Percentiles rank a stretch among this genome's conserved stretches.
Conservation (phyloP, 2,888 invertebrate genomes). For the Crioceris asparagi region DNA sequence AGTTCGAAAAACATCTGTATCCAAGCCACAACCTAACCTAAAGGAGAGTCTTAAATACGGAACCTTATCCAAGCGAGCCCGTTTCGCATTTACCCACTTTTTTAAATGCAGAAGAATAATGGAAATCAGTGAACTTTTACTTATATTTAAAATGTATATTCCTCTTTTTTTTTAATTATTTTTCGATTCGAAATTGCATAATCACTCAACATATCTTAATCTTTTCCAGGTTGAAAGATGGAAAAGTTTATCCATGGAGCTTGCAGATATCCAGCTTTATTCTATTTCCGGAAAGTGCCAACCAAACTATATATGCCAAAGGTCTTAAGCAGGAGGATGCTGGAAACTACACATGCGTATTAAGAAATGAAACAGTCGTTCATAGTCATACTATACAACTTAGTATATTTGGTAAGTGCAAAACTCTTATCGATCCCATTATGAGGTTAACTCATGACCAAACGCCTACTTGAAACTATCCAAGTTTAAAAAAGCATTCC, state of each 20-base stretch:
- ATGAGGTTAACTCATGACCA: neutral
- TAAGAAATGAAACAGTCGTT: slow-evolving; percentile 59
- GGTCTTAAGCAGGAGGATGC: slow-evolving; percentile 52
- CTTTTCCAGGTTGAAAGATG: slow-evolving; percentile 61
- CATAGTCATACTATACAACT: slow-evolving; percentile 54
- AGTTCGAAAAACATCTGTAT: no score
- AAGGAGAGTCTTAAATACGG: no score
- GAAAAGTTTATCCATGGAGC: slow-evolving; percentile 65
- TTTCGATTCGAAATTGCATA: no score
- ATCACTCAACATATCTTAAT: slow-evolving; percentile 4
- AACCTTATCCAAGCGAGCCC: no score
- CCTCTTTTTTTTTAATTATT: no score
- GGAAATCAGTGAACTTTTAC: no score
- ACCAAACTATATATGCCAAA: slow-evolving; percentile 67
- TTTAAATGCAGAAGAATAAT: no score
- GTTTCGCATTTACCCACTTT: no score
- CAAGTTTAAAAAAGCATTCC: slow-evolving; percentile 1
- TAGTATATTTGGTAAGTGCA: slow-evolving; percentile 54
- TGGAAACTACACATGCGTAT: slow-evolving; percentile 63
- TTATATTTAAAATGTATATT: no score
- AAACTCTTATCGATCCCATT: neutral
- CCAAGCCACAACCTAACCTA: no score
- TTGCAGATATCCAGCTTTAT: slow-evolving; percentile 60
- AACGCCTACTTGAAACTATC: neutral
- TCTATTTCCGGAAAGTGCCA: slow-evolving; percentile 64